Evolutionary conservation across 1,140 invertebrate genomes (phyloP).

Genomic region (Drosophila miranda): DNA sequence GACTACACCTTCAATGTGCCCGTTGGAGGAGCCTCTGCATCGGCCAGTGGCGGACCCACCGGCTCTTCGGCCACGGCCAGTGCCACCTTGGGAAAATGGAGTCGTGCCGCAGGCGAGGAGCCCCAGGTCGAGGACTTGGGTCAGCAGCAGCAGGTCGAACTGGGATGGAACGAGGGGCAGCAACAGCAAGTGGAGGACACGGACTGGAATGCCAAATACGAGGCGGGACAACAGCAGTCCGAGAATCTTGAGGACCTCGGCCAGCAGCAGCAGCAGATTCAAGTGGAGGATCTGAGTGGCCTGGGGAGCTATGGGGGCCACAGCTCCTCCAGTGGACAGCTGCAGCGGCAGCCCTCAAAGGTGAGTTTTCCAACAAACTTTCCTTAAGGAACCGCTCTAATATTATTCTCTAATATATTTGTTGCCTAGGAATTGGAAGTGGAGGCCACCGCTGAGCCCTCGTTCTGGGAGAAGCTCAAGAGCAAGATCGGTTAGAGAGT

Average conservation of each 20-base stretch:
- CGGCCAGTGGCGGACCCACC: constrained; percentile 46
- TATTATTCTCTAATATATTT: not conserved
- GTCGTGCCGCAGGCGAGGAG: constrained; percentile 47
- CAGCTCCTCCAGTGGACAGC: constrained; percentile 18
- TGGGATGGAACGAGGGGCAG: constrained; percentile 45
- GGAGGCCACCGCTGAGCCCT: constrained; percentile 29
- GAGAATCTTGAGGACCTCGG: constrained; percentile 25
- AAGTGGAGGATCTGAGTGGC: constrained; percentile 43
- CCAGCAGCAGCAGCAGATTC: constrained; percentile 47
- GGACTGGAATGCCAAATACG: constrained; percentile 14
- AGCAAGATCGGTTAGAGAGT: constrained; percentile 31
- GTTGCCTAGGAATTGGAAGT: constrained; percentile 23
- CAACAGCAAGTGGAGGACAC: constrained; percentile 36
- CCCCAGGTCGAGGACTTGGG: constrained; percentile 19
- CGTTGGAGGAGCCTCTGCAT: constrained; percentile 36
- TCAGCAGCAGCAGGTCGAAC: constrained; percentile 52
- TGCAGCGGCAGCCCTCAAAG: constrained; percentile 15
- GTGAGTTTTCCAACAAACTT: constrained; percentile 1
- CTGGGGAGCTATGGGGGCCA: not conserved
- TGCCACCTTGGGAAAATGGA: constrained; percentile 54
- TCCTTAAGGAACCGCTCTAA: not conserved
- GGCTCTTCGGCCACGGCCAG: constrained; percentile 56
- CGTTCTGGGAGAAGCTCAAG: constrained; percentile 44
- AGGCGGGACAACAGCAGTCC: constrained; percentile 27
- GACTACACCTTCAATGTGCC: constrained; percentile 67